Evolutionary conservation across 2,797 vertebrate species (phyloP).

Genomic region (Spinus pinus): DNA sequence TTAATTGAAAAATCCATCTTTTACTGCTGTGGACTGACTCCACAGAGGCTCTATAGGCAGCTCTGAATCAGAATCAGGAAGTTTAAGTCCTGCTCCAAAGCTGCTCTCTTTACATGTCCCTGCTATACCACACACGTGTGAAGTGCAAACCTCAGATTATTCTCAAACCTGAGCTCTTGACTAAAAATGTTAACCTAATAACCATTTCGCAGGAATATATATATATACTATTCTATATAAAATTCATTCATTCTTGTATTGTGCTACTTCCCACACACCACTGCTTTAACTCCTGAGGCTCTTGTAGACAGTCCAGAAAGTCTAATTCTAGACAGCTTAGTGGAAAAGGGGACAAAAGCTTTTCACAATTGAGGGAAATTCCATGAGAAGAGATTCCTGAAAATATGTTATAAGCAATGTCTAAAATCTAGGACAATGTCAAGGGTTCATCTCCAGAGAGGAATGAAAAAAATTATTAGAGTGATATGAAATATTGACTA

Average conservation of each 20-base stretch:
- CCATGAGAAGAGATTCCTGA: neutral
- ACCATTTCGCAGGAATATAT: neutral
- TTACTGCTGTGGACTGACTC: neutral
- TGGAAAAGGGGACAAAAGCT: neutral
- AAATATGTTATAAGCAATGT: neutral
- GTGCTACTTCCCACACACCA: neutral
- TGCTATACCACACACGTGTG: neutral
- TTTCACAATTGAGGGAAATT: neutral
- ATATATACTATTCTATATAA: neutral
- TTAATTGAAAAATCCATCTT: neutral
- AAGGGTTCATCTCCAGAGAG: neutral
- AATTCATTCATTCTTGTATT: neutral
- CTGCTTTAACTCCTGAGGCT: neutral
- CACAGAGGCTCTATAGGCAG: neutral
- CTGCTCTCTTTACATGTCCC: neutral
- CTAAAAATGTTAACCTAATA: neutral
- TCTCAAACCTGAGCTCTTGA: neutral
- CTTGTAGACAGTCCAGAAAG: neutral
- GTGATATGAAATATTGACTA: neutral
- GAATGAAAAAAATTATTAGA: neutral
- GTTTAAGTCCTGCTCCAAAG: neutral
- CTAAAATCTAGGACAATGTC: neutral
- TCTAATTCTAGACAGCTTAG: neutral
- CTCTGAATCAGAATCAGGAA: neutral
- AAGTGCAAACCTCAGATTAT: neutral